Conservation (phyloP, 1,140 invertebrate genomes). For the Drosophila guanche region DNA sequence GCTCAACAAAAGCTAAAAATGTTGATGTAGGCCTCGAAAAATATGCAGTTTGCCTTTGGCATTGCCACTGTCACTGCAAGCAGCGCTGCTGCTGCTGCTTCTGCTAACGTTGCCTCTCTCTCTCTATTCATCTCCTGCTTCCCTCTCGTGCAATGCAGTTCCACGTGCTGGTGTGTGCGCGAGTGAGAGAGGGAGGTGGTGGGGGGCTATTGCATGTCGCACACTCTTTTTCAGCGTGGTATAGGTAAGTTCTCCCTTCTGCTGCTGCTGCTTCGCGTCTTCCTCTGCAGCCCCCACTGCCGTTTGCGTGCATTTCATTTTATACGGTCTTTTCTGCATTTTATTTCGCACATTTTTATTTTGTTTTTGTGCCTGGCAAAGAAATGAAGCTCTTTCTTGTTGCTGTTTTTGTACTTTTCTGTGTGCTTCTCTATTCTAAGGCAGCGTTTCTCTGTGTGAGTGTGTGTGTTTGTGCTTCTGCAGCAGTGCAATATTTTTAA, state of each 20-base stretch:
- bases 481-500: conserved; percentile 72
- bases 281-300: neutral
- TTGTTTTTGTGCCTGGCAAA: conserved; percentile 68
- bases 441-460: conserved; percentile 27
- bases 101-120: neutral
- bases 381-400: conserved; percentile 67
- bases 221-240: conserved; percentile 67
- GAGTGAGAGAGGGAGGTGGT: conserved; percentile 22
- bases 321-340: conserved; percentile 13
- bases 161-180: conserved; percentile 6
- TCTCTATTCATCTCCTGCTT: neutral
- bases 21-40: conserved; percentile 80
- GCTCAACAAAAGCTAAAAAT: conserved; percentile 61
- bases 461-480: conserved; percentile 21
- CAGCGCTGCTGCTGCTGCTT: conserved; percentile 49
- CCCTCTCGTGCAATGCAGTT: conserved; percentile 28
- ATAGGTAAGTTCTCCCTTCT: conserved; percentile 80
- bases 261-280: conserved; percentile 26
- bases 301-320: conserved; percentile 28
- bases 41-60: conserved; percentile 80
- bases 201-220: conserved; percentile 62
- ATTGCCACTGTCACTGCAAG: conserved; percentile 79
- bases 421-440: conserved; percentile 51
- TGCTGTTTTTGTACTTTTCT: conserved; percentile 25
- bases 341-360: conserved; percentile 48